Conservation (phyloP, 2,797 vertebrate species). For the Thripadectes ignobilis region DNA sequence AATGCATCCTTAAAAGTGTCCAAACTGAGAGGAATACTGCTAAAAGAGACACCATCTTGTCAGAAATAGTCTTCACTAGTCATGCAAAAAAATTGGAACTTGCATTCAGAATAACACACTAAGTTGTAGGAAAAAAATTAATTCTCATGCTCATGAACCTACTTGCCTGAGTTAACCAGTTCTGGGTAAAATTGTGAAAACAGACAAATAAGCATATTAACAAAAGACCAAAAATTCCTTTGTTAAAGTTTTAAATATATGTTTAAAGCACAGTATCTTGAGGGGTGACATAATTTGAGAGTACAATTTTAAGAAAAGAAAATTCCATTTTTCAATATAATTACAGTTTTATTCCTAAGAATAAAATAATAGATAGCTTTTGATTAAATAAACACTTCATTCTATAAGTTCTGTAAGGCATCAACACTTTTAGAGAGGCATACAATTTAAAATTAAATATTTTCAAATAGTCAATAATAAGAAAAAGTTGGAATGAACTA, state of each 20-base stretch:
- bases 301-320: background rate
- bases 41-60: background rate
- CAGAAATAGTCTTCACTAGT: background rate
- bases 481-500: slow-evolving; percentile 5
- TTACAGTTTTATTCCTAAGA: background rate
- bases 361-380: background rate
- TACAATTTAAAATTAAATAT: background rate
- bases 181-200: background rate
- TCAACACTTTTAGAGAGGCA: background rate
- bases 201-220: background rate
- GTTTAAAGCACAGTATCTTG: background rate
- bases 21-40: background rate
- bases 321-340: background rate
- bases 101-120: background rate
- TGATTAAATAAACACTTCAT: background rate
- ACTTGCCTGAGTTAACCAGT: background rate
- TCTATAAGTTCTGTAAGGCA: background rate
- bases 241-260: background rate
- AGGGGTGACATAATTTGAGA: background rate
- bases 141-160: background rate
- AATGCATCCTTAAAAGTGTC: background rate
- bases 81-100: background rate
- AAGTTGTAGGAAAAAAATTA: background rate
- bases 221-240: background rate
- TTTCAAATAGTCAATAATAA: background rate